A percentile compares a stretch with the other conserved stretches of the same genome.
These are phyloP conservation scores for Eidolon dupreanum DNA, from an alignment of 2,797 vertebrate species.

Conservation along the genomic window DNA sequence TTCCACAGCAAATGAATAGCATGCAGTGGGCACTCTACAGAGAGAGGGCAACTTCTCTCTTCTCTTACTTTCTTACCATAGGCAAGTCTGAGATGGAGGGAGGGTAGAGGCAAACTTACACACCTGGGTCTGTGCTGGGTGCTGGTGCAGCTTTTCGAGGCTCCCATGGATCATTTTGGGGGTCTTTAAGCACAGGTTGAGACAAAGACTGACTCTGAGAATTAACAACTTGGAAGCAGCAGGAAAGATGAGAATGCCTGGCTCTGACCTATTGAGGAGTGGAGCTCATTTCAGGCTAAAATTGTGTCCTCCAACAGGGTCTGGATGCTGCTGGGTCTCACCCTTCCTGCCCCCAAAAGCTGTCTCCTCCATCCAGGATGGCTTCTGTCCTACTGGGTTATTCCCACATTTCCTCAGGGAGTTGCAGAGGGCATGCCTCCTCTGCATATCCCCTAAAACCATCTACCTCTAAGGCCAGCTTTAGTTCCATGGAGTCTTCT, in stretches of 20 bases:
- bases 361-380: background rate
- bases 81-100: background rate
- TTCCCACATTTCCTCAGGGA: background rate
- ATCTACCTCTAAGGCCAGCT: background rate
- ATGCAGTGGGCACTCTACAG: background rate
- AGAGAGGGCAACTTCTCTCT: background rate
- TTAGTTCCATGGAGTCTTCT: background rate
- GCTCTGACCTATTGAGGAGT: background rate
- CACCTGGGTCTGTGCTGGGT: background rate
- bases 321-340: background rate
- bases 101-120: background rate
- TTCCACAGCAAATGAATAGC: background rate
- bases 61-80: background rate
- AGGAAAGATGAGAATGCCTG: background rate
- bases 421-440: background rate
- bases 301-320: background rate
- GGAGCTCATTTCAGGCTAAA: background rate
- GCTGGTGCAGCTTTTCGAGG: background rate
- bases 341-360: background rate
- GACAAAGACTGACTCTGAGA: background rate
- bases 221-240: background rate
- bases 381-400: background rate
- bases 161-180: background rate
- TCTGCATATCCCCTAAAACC: background rate
- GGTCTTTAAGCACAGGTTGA: background rate